Conservation (phyloP, 2,113 vertebrate genomes). For the Propithecus coquereli region DNA sequence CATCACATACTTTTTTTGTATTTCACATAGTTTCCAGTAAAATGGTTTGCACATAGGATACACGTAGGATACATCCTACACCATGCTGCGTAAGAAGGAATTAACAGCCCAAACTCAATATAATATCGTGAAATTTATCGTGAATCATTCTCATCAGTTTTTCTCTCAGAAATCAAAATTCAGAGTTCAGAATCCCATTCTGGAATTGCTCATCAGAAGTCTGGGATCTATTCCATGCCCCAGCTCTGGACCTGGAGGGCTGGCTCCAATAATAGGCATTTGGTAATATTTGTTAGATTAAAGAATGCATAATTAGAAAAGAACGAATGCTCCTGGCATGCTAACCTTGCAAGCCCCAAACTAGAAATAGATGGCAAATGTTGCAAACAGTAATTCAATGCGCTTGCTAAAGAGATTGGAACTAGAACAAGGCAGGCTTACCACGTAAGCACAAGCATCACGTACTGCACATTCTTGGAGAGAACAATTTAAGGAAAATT, state of each 20-base stretch:
- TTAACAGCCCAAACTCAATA: background rate
- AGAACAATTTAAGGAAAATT: slow-evolving; percentile 12
- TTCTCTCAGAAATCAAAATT: background rate
- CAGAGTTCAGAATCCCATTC: background rate
- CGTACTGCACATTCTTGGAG: background rate
- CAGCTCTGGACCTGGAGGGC: background rate
- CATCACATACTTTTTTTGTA: background rate
- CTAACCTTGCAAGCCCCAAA: slow-evolving; percentile 41
- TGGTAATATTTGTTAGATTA: slow-evolving; percentile 28
- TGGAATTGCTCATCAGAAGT: background rate
- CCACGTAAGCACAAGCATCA: background rate
- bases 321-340: background rate
- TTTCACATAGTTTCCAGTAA: background rate
- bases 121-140: background rate
- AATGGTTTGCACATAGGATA: background rate
- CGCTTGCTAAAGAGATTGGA: background rate
- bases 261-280: background rate
- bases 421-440: background rate
- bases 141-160: background rate
- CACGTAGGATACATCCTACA: background rate
- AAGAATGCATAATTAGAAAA: slow-evolving; percentile 49
- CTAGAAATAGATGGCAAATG: background rate
- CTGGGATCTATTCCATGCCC: background rate
- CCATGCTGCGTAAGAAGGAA: background rate
- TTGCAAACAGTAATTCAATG: slow-evolving; percentile 23